Conservation (phyloP, 2,113 vertebrate genomes). For the Bucco capensis region DNA sequence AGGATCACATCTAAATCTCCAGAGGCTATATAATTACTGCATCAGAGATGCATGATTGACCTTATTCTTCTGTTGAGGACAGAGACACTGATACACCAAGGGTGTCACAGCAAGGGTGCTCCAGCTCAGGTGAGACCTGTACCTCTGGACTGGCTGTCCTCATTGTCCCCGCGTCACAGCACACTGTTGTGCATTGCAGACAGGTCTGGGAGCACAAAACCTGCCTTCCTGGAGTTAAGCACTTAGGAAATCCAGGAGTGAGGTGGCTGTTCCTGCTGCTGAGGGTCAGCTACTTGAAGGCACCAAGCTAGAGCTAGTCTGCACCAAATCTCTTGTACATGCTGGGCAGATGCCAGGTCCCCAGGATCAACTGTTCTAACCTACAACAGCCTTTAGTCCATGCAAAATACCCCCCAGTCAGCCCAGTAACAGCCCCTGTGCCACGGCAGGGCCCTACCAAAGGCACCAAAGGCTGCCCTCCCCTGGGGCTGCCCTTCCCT, state of each 20-base stretch:
- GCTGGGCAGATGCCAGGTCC: fast-evolving
- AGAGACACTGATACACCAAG: neutral
- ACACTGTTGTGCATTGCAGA: neutral
- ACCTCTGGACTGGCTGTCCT: neutral
- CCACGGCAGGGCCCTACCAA: neutral
- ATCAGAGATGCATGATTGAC: neutral
- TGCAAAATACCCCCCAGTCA: neutral
- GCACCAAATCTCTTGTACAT: fast-evolving
- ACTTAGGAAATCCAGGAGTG: neutral
- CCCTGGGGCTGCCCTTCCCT: neutral
- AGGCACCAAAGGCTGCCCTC: too few species aligned
- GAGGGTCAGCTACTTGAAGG: neutral
- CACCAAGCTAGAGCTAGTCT: neutral
- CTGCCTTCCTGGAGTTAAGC: neutral
- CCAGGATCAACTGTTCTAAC: neutral
- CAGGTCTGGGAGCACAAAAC: neutral
- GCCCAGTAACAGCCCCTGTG: neutral
- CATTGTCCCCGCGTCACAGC: fast-evolving
- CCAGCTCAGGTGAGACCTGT: neutral
- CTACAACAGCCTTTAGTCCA: fast-evolving
- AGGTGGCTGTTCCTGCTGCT: neutral
- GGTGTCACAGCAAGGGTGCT: neutral
- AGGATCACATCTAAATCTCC: neutral
- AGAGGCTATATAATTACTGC: neutral
- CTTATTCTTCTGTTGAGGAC: neutral